Conservation (phyloP, 2,888 invertebrate species). For the Drosophila kanekoi region DNA sequence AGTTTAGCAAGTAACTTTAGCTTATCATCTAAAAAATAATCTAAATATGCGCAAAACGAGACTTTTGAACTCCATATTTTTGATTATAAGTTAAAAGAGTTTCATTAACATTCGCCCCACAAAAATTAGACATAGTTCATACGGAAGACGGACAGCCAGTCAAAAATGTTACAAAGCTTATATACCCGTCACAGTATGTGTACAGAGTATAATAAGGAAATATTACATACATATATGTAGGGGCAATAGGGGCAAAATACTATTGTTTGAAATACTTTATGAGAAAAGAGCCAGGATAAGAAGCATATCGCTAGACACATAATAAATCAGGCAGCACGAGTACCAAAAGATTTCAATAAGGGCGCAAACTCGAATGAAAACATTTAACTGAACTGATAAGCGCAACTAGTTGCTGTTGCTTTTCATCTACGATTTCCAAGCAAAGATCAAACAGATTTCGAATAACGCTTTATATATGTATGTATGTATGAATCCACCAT, state of each 20-base stretch:
- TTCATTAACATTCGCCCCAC: too few relatives aligned
- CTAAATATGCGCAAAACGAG: too few relatives aligned
- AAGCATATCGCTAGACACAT: neutral
- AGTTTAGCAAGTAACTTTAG: too few relatives aligned
- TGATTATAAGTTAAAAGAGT: too few relatives aligned
- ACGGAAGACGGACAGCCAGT: too few relatives aligned
- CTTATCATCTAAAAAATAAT: too few relatives aligned
- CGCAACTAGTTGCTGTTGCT: neutral
- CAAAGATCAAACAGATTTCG: slow-evolving; percentile 42
- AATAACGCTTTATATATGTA: neutral
- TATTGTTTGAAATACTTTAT: neutral
- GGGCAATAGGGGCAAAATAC: too few relatives aligned
- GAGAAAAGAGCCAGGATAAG: slow-evolving; percentile 3
- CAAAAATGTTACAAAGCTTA: neutral
- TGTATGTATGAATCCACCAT: neutral
- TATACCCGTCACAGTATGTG: neutral
- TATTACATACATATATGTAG: neutral
- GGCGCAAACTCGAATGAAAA: slow-evolving; percentile 1
- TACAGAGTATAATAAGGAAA: neutral
- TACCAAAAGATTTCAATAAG: neutral
- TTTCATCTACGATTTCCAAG: neutral
- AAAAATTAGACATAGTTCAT: too few relatives aligned
- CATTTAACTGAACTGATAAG: slow-evolving; percentile 36
- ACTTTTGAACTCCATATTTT: too few relatives aligned
- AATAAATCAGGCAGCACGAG: neutral